Evolutionary conservation across 2,113 vertebrate species (phyloP), one percentile per base, ranked within the genome.

Genomic region (Odontesthes bonariensis): DNA sequence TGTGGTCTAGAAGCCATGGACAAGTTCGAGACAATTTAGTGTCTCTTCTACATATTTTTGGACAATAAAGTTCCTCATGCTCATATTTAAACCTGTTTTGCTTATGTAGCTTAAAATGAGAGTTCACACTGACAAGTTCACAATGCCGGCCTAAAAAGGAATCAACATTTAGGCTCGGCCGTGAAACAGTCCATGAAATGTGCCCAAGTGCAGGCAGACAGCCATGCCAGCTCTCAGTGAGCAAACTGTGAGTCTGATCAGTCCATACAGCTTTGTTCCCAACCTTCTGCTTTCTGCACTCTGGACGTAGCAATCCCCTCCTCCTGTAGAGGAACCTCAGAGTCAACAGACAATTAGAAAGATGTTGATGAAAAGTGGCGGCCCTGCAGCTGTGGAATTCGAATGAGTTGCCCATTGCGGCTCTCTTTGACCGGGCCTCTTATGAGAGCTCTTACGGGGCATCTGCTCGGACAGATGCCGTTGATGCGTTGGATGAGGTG

Each of bases 301-400:
- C 55, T 58, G 56, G 32, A 52, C 16, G 6, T 1, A 73, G 35
- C 32, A 6, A 8, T 55, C 67, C 35, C 47, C 54, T 64, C 42
- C 63, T n/a, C 14, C 83, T 63, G 33, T 11, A 20, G 56, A 44
- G 44, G 65, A 77, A 65, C 44, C 32, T 69, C 31, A 0, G 35
- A 72, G 23, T 75, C 81, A 65, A 65, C 75, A 69, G 47, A 84
- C 83, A 56, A 83, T 89, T 87, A 76, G 38, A 33, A 75, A 40
- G 85, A 86, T 22, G 75, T 44, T 84, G 85, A 91, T 79, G 59
- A 75, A 81, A 79, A 77, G 81, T 73, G 79, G 77, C 69, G 63
- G 73, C 65, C 40, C 64, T 14, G 64, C 74, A 60, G 70, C 35
- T 31, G 60, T 66, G 70, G 67, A 78, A 69, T 85, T 65, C 61